phyloP scores from a whole-genome alignment of 2,113 vertebrate species.

The Emydura subglobosa region DNA sequence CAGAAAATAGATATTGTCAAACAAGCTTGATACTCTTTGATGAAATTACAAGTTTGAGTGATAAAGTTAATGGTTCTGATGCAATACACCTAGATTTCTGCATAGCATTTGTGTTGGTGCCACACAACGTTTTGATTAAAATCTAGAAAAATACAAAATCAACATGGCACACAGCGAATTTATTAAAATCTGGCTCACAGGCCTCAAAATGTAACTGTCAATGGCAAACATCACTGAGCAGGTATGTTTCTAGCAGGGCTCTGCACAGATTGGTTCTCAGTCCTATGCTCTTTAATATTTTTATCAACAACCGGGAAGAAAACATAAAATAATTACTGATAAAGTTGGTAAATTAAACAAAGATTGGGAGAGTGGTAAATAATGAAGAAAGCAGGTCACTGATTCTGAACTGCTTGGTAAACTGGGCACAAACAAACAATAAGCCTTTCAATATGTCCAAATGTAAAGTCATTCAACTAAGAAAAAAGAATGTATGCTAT shows the following conservation, averaged over 20 bases:
- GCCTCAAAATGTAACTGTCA: neutral
- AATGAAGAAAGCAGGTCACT: neutral
- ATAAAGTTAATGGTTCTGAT: neutral
- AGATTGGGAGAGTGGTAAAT: neutral
- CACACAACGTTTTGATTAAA: neutral
- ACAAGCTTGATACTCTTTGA: neutral
- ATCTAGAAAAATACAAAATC: neutral
- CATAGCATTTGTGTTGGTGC: neutral
- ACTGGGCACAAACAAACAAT: neutral
- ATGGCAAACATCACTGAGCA: neutral
- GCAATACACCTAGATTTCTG: neutral
- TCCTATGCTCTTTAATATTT: neutral
- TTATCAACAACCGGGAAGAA: neutral
- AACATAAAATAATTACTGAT: neutral
- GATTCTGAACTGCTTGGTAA: neutral
- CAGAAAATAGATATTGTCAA: neutral
- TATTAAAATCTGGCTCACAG: neutral
- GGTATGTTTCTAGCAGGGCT: neutral
- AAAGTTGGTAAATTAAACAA: neutral
- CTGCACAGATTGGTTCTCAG: neutral
- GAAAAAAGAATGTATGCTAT: neutral
- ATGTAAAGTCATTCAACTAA: neutral
- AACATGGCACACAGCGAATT: neutral
- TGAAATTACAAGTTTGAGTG: neutral
- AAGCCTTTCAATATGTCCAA: neutral